Conservation (phyloP, 2,888 invertebrate genomes). For the Chrysolina americana region DNA sequence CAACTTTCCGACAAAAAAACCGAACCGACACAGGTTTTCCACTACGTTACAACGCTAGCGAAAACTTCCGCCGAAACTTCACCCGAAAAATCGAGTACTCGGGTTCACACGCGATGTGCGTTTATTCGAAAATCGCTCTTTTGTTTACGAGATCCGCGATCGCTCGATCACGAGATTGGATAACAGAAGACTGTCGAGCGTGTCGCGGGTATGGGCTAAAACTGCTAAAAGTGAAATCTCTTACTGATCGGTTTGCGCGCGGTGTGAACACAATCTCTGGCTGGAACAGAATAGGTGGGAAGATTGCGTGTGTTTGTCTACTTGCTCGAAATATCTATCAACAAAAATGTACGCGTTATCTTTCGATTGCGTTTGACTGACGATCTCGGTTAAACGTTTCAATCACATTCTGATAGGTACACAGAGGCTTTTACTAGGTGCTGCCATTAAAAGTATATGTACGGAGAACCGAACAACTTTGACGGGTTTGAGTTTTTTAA, state of each 20-base stretch:
- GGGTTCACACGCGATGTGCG: background rate
- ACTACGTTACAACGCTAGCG: background rate
- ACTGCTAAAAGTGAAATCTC: constrained; percentile 32
- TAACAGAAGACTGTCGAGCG: constrained; percentile 30
- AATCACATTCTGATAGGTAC: background rate
- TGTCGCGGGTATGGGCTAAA: constrained; percentile 29
- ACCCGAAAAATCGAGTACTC: background rate
- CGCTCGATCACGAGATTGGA: constrained; percentile 24
- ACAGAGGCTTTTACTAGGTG: too few species aligned
- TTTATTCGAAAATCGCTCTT: constrained; percentile 12
- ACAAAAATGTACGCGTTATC: constrained; percentile 13
- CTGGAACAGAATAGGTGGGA: constrained; percentile 38
- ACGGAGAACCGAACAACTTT: too few species aligned
- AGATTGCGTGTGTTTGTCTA: constrained; percentile 14
- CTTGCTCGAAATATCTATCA: background rate
- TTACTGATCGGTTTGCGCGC: constrained; percentile 26
- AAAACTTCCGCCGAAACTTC: constrained; percentile 8
- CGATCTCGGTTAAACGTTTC: background rate
- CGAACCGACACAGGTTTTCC: constrained; percentile 8
- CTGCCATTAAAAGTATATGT: too few species aligned
- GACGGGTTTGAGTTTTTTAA: too few species aligned
- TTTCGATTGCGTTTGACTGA: background rate
- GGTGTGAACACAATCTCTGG: constrained; percentile 33
- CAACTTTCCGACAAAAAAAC: constrained; percentile 19
- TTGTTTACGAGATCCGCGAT: constrained; percentile 29